Evolutionary conservation across 1,140 invertebrate species (phyloP), one percentile per base, ranked within the genome.

Genomic region (Phenacoccus solenopsis): DNA sequence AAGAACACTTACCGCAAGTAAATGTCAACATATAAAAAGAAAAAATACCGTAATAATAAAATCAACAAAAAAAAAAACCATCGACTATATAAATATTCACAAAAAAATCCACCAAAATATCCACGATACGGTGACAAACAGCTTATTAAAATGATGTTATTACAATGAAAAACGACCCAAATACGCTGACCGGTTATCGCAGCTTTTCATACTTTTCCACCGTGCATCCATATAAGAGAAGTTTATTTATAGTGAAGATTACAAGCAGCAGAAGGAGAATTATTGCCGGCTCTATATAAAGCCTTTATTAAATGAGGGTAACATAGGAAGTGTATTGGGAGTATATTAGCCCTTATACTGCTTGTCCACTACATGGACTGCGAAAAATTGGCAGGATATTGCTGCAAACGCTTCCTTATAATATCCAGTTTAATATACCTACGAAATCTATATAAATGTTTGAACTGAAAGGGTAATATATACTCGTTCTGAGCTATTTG

Each of bases 401-500:
- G 59, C 59, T 64, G 59, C 59, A 64, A 64, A 64, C 59, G 59
- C 25, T 64, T 64, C 59, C 59, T 64, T 64, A 64, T 64, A 64
- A 64, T 64, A 64, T 64, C 59, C 59, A 64, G 59, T 64, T 64
- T 64, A 64, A 64, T 64, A 64, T 64, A 64, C 59, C 59, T 64
- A 64, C 59, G 59, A 64, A 64, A 64, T 64, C 59, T 64, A 64
- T 64, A 64, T 64, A 64, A 64, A 64, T 64, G 59, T 64, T 64
- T 64, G 59, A 64, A 64, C 22, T 64, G 59, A 64, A 64, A 64
- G 59, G 59, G 59, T 64, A 64, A 64, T 64, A 64, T 64, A 64
- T 64, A 64, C 59, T 64, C 59, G 21, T 64, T 27, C 10, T 24
- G 59, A 64, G 59, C 1, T 64, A 64, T 64, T 64, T 64, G 59